Conservation (phyloP, 2,888 invertebrate genomes). For the Limnephilus rhombicus region DNA sequence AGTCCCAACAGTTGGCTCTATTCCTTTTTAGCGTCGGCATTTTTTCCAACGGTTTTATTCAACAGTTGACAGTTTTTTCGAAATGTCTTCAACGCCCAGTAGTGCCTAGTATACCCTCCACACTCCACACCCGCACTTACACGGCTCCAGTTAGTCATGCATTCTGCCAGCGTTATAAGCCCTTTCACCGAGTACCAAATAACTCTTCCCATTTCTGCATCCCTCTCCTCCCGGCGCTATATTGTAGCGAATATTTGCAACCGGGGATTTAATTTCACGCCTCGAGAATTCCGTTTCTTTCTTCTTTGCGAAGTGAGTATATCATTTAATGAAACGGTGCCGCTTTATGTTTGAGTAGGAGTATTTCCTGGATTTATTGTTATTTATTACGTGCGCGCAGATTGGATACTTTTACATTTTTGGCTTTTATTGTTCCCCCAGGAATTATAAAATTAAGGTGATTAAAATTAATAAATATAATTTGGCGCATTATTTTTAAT, state of each 20-base stretch:
- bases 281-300: slow-evolving; percentile 46
- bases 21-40: too few relatives aligned
- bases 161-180: slow-evolving; percentile 30
- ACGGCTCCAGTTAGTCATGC: slow-evolving; percentile 46
- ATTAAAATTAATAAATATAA: too few relatives aligned
- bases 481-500: background rate
- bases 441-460: background rate
- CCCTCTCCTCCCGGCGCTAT: slow-evolving; percentile 26
- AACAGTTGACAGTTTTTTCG: too few relatives aligned
- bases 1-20: too few relatives aligned
- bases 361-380: slow-evolving; percentile 19
- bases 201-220: slow-evolving; percentile 36
- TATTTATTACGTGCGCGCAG: slow-evolving; percentile 1
- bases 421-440: background rate
- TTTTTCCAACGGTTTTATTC: too few relatives aligned
- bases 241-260: slow-evolving; percentile 57
- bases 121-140: background rate
- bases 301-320: slow-evolving; percentile 40
- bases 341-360: slow-evolving; percentile 26
- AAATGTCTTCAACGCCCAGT: too few relatives aligned
- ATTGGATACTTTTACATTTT: background rate
- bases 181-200: slow-evolving; percentile 34
- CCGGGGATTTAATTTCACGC: slow-evolving; percentile 61
- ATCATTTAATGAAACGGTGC: slow-evolving; percentile 58
- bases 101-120: background rate